Evolutionary conservation across 2,113 vertebrate genomes (phyloP), one percentile per base, ranked within the genome.

Genomic region (Esox niger): DNA sequence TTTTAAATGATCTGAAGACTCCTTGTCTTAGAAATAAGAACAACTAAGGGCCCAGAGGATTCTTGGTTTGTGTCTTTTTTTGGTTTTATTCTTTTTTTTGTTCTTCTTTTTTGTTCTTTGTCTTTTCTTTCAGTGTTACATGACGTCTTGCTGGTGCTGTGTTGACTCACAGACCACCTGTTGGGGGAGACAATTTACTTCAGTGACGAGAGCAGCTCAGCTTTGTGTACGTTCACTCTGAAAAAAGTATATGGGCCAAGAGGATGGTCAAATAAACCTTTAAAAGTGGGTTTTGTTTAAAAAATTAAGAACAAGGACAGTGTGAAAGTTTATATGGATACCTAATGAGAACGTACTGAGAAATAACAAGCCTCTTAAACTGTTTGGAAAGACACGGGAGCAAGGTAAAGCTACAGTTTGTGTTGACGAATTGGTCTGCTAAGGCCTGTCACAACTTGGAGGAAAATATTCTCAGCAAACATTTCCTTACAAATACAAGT

Each of bases 141-240:
- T 89, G 75, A 84, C 35, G 68, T 87, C 83, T 0, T 86, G 74
- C 72, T 90, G 82, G 58, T 88, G 87, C 80, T 89, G 86, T 56
- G 88, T 88, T 9, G 89, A 90, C 73, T 90, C 89, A n/a, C 86
- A 88, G 73, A 90, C 80, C 0, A 88, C 86, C 89, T 90, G 72
- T 2, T 61, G 66, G 60, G 23, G 29, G 23, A 26, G 49, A 26
- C 43, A 21, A 15, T 59, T n/a, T 31, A 31, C n/a, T 52, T 5
- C 8, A 21, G 21, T 1, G 1, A 23, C 6, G 3, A n/a, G 47
- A 49, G 47, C n/a, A 2, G n/a, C n/a, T n/a, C n/a, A n/a, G n/a
- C n/a, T n/a, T n/a, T n/a, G n/a, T n/a, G n/a, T n/a, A n/a, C n/a
- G n/a, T n/a, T n/a, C n/a, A n/a, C n/a, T n/a, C n/a, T n/a, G n/a